Percentiles rank a stretch among this genome's conserved stretches.
These are phyloP conservation scores for Melanitta fusca DNA, from an alignment of 2,797 vertebrate genomes.

Conservation along the genomic window DNA sequence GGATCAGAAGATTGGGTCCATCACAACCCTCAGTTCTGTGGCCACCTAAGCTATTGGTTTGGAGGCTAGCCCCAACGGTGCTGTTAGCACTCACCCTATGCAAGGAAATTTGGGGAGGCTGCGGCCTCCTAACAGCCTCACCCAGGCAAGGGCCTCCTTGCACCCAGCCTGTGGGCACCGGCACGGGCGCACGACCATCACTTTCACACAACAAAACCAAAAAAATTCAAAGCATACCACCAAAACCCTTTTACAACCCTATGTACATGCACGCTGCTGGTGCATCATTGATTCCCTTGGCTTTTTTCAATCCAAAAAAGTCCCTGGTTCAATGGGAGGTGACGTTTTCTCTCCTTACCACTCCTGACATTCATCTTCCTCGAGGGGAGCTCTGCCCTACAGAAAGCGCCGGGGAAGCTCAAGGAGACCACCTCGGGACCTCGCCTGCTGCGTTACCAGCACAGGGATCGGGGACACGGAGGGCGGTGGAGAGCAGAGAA, in stretches of 20 bases:
- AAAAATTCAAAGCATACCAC: conserved; percentile 43
- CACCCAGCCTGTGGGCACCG: not conserved
- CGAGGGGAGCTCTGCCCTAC: not conserved
- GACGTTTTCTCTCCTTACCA: not conserved
- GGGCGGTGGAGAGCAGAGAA: not conserved
- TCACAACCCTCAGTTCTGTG: not conserved
- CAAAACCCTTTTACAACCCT: conserved; percentile 52
- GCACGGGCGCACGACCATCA: not conserved
- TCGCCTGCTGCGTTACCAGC: not conserved
- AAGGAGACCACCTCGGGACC: not conserved
- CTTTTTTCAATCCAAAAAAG: not conserved
- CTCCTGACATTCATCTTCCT: conserved; percentile 5
- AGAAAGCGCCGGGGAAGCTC: not conserved
- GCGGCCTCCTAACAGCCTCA: not conserved
- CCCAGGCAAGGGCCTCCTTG: not conserved
- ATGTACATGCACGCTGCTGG: conserved; percentile 44
- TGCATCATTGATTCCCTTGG: not conserved
- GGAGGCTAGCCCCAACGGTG: not conserved
- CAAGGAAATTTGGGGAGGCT: not conserved
- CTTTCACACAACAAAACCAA: conserved; percentile 54
- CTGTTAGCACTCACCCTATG: not conserved
- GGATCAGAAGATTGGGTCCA: not conserved
- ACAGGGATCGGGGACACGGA: not conserved
- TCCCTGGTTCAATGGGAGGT: not conserved
- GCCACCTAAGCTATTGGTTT: rapidly evolving